Base-by-base conservation (phyloP, 2,113 vertebrate genomes). In the Oreochromis tanganicae region DNA sequence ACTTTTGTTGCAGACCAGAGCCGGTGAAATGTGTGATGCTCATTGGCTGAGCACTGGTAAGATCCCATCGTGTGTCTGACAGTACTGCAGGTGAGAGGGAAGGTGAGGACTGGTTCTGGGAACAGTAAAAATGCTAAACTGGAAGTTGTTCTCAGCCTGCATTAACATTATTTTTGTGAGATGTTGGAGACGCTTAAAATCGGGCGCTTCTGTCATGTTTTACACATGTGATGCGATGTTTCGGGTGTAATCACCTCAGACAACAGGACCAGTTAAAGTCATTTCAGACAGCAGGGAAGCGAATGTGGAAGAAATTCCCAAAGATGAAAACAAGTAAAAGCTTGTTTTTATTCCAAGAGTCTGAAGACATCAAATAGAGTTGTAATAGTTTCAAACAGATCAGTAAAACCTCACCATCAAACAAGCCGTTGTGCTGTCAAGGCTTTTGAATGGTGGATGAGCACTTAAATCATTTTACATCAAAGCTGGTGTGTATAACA, bases 381-480 rank as follows among this genome's bases (percentile, higher is more conserved):
- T 41, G 17, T 6, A 24, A 50, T 17, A 19, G 7, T 13, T 38
- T 68, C 12, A 32, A 41, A 61, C 16, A 59, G 17, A 9, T 8
- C 17, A 0, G 24, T 50, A 11, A 50, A 46, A 7, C 5, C 4
- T 68, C n/a, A 17, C 17, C 32, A 83, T 41, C 19, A 24, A 29
- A 32, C 71, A 78, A 43, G 8, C 68, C 2, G 9, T 17, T 10
- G 9, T 17, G 68, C 41, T 17, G 68, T 29, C 68, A 0, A 0
- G 14, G 71, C 43, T 32, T 48, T n/a, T 78, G 43, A 50, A 0
- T 4, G 10, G 27, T 50, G 43, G 24, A 32, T 12, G 24, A 16
- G 7, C 41, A 17, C 38, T 27, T 7, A 19, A 78, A 29, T 50
- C 6, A n/a, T 52, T 78, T 78, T 27, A 52, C 54, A 17, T 14